These are phyloP conservation scores for Podabrus alpinus DNA, from an alignment of 2,888 invertebrate genomes.

Conservation along the genomic window DNA sequence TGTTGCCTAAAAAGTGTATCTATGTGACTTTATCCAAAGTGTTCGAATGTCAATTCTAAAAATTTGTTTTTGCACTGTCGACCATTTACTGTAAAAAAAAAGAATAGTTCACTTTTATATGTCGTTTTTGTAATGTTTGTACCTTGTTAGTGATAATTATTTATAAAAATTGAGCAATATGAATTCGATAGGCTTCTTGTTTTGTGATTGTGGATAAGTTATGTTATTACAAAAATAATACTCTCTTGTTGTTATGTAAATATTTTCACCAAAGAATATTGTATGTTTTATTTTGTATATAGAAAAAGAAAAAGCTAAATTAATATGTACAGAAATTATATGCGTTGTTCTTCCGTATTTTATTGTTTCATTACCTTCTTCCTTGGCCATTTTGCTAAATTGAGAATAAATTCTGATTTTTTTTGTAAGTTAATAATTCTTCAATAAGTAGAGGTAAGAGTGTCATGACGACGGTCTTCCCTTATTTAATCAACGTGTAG, in stretches of 20 bases:
- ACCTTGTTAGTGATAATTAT: slow-evolving; percentile 47
- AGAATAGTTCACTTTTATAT: slow-evolving; percentile 40
- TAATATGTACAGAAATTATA: slow-evolving; percentile 57
- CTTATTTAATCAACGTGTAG: too few relatives aligned
- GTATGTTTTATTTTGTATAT: slow-evolving; percentile 54
- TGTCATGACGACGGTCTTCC: too few relatives aligned
- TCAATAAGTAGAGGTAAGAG: too few relatives aligned
- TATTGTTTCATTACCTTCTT: neutral
- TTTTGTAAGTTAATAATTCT: too few relatives aligned
- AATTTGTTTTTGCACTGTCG: slow-evolving; percentile 20
- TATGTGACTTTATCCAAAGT: slow-evolving; percentile 27
- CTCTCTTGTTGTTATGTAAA: slow-evolving; percentile 50
- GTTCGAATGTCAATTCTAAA: slow-evolving; percentile 32
- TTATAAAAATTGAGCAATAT: slow-evolving; percentile 34
- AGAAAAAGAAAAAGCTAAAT: slow-evolving; percentile 44
- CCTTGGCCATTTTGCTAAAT: neutral
- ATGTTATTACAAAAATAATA: slow-evolving; percentile 35
- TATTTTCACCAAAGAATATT: slow-evolving; percentile 56
- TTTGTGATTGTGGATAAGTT: slow-evolving; percentile 31
- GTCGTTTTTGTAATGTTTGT: slow-evolving; percentile 48
- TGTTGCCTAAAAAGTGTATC: slow-evolving; percentile 20
- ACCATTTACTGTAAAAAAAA: slow-evolving; percentile 15
- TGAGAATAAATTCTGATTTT: neutral
- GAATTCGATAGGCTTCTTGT: slow-evolving; percentile 32
- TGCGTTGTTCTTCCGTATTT: slow-evolving; percentile 36